phyloP scores from a whole-genome alignment of 2,113 vertebrate species.

The Hoplias malabaricus region DNA sequence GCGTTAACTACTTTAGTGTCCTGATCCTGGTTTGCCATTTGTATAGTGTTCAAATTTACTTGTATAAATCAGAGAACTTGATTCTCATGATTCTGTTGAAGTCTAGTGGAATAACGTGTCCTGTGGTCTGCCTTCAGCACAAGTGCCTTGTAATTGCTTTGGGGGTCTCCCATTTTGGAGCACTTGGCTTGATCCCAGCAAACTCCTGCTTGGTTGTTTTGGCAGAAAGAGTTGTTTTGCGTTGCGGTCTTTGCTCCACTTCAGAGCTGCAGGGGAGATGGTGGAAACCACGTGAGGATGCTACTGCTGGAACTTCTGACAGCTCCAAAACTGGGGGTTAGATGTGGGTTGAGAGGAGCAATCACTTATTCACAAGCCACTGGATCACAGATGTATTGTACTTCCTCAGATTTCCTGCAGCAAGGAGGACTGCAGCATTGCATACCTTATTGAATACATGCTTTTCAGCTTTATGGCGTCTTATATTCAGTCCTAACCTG shows the following conservation, averaged over 20 bases:
- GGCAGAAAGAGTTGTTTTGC: background rate
- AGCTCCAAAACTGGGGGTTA: background rate
- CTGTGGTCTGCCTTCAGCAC: background rate
- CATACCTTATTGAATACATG: background rate
- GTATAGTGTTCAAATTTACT: background rate
- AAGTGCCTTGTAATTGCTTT: background rate
- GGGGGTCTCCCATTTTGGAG: background rate
- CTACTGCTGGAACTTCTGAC: background rate
- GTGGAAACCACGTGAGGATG: background rate
- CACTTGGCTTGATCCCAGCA: background rate
- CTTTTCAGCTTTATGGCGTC: background rate
- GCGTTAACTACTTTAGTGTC: background rate
- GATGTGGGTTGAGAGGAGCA: background rate
- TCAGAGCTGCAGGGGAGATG: background rate
- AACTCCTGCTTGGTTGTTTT: background rate
- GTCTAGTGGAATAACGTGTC: background rate
- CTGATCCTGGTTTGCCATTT: background rate
- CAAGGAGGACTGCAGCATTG: background rate
- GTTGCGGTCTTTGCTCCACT: background rate
- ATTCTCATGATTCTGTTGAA: background rate
- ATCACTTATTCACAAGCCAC: background rate
- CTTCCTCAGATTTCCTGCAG: background rate
- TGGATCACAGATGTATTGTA: background rate
- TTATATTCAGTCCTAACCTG: background rate
- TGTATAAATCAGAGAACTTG: background rate